Base-by-base conservation (phyloP, 2,888 invertebrate genomes). In the Tachina lurida region DNA sequence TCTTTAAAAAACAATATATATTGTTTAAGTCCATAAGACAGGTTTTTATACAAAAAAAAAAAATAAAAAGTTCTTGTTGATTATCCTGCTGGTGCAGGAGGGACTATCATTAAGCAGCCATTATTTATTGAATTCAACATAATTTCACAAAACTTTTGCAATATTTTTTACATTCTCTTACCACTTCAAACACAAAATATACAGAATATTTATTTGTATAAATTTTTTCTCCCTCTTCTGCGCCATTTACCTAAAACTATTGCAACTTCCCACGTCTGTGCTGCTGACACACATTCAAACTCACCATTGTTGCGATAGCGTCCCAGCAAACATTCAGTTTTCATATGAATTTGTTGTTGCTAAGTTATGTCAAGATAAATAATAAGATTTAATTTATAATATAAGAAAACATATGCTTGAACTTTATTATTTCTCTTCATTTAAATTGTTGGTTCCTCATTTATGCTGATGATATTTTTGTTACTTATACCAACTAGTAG, bases 221-320 rank as follows among this genome's bases (percentile, higher is more conserved):
- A 10, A 41, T 68, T 47, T 58, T 58, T 62, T 17, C 22, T 78
- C 60, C 43, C 41, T 67, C 60, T 75, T 54, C 65, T 73, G 71
- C 80, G 80, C 68, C 81, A 81, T 81, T 68, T 63, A 73, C 63
- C 74, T 77, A 81, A 77, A 85, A 81, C 73, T 77, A 81, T 77
- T 62, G 74, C 73, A 63, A 70, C 62, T 77, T 81, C 74, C 49
- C 52, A 54, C 43, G 77, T 68, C 47, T 75, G 74, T 45, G 62
- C 67, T 19, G 62, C 10, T 54, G 49, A 63, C 22, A 54, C 52
- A 63, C n/a, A 76, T 56, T 31, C 0, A 58, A 13, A 39, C 17
- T 45, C 10, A 56, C 45, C 13, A 13, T 22, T n/a, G n/a, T 49
- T 52, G 3, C n/a, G 15, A 3, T 5, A 15, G 5, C 9, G 12